Evolutionary conservation across 2,888 invertebrate species (phyloP), one percentile per base, ranked within the genome.

Genomic region (Melangyna quadrimaculata): DNA sequence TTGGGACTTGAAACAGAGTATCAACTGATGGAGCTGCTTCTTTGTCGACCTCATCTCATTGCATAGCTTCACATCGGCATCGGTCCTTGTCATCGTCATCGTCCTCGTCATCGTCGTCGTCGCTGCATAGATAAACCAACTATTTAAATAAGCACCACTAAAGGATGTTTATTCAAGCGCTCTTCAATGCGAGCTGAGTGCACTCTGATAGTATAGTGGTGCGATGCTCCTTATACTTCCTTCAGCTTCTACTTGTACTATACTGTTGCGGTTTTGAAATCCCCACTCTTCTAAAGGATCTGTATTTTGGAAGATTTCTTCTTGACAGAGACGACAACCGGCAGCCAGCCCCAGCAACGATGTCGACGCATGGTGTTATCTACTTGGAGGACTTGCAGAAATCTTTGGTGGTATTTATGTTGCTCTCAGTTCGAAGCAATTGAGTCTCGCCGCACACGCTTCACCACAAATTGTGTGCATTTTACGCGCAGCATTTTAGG

Each of bases 91-190:
- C 40, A 8, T 63, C 27, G 8, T 67, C n/a, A 8, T 24, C 14
- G 55, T 65, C 32, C 12, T 57, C 40, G 37, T 59, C 53, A 2
- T 45, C 43, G 32, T 55, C n/a, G 43, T 71, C 43, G 67, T 73
- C 57, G 55, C 73, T 37, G 45, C 22, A 63, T 63, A 84, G 75
- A 74, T 80, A 75, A 80, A 78, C 77, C 77, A 73, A 86, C 81
- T 81, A 81, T 86, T 86, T 86, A 78, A 86, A 86, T 86, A 86
- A 86, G 86, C 77, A 48, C 70, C 81, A 77, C 81, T 86, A 77
- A 86, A 80, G 72, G 77, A 77, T 86, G 86, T 86, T 86, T 81
- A 77, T 77, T 81, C 57, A 80, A 86, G 80, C 55, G 57, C 65
- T 74, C 70, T 75, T 48, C 74, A 71, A 43, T 69, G 48, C 43